These are phyloP conservation scores for Parnassius orleans DNA, from an alignment of 2,888 invertebrate species.

Conservation along the genomic window DNA sequence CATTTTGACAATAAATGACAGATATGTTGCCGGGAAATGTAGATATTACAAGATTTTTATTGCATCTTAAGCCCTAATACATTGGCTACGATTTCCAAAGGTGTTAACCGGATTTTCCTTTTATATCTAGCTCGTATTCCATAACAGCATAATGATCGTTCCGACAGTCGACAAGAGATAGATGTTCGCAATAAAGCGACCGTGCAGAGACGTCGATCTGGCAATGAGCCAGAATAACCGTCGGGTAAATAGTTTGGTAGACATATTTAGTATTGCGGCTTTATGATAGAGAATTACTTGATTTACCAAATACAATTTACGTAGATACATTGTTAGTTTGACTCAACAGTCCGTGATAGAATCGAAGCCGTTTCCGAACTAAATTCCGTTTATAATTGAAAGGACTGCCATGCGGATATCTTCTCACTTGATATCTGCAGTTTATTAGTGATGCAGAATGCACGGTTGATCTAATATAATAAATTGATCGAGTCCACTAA, in stretches of 20 bases:
- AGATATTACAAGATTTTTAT: not conserved
- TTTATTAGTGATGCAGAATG: not conserved
- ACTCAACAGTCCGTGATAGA: slow-evolving; percentile 9
- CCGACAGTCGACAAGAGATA: slow-evolving; percentile 37
- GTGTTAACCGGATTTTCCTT: slow-evolving; percentile 23
- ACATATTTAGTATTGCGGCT: slow-evolving; percentile 29
- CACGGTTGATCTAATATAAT: no score
- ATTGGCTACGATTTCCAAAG: not conserved
- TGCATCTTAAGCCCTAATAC: not conserved
- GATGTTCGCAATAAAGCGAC: slow-evolving; percentile 49
- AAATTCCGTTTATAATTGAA: slow-evolving; percentile 17
- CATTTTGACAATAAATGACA: not conserved
- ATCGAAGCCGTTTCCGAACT: slow-evolving; percentile 12
- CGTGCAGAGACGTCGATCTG: slow-evolving; percentile 45
- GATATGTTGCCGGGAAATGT: not conserved
- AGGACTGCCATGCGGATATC: slow-evolving; percentile 4
- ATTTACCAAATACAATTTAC: slow-evolving; percentile 25
- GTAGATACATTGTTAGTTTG: slow-evolving; percentile 4
- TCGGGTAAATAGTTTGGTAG: slow-evolving; percentile 24
- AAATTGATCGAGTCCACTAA: no score
- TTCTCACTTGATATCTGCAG: slow-evolving; percentile 5
- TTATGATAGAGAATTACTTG: slow-evolving; percentile 26
- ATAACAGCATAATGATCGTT: slow-evolving; percentile 40
- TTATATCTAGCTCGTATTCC: slow-evolving; percentile 29
- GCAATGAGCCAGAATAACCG: slow-evolving; percentile 43